phyloP scores from a whole-genome alignment of 2,113 vertebrate genomes.

The Rhabdornis inornatus region DNA sequence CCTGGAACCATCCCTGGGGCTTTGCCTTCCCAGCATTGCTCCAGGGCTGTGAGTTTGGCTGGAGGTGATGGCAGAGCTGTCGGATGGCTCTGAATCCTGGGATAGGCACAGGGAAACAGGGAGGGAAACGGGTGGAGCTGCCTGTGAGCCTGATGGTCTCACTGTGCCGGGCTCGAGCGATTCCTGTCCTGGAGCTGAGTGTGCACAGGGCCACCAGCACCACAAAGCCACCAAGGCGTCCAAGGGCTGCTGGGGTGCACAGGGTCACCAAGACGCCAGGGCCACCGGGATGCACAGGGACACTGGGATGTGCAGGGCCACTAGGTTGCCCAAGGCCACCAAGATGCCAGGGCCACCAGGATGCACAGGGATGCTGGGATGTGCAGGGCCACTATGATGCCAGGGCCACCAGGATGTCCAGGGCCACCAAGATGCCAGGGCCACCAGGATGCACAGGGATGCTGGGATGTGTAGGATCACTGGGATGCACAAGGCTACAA shows the following conservation, averaged over 20 bases:
- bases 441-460: accelerated
- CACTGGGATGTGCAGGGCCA: accelerated
- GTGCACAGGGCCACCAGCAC: too few relatives aligned
- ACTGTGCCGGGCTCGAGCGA: accelerated
- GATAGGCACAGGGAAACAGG: background rate
- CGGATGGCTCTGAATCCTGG: accelerated
- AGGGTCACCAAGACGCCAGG: too few relatives aligned
- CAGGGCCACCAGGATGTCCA: accelerated
- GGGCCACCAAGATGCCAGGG: background rate
- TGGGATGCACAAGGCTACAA: accelerated
- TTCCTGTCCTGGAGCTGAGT: background rate
- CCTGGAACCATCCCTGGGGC: background rate
- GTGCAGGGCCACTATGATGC: accelerated
- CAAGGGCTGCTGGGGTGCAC: too few relatives aligned
- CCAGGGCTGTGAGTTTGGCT: accelerated
- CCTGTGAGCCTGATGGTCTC: background rate
- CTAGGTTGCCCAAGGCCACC: accelerated
- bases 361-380: accelerated
- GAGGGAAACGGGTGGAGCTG: background rate
- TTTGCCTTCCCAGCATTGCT: background rate
- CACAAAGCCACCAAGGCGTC: too few relatives aligned
- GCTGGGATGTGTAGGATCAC: accelerated
- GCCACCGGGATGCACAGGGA: accelerated
- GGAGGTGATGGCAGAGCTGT: accelerated
- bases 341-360: too few relatives aligned